These are phyloP conservation scores for Cheilosia soror DNA, from an alignment of 2,888 invertebrate species.

Conservation along the genomic window DNA sequence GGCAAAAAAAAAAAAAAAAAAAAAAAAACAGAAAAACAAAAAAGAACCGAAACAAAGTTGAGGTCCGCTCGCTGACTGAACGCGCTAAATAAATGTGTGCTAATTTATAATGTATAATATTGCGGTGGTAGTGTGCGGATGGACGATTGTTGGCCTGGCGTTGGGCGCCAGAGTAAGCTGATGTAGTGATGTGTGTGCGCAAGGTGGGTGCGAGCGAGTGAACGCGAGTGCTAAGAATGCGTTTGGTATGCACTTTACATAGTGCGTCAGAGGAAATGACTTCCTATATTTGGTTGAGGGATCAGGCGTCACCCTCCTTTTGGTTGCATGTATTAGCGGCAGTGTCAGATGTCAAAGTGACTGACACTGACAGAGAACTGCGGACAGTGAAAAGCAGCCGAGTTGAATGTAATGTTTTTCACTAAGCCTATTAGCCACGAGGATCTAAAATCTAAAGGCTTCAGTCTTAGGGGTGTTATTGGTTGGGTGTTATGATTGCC, in stretches of 20 bases:
- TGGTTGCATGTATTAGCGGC: conserved; percentile 16
- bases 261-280: conserved; percentile 42
- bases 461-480: too few relatives aligned
- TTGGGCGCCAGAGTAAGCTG: conserved; percentile 57
- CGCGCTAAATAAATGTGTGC: conserved; percentile 77
- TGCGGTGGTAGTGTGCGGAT: conserved; percentile 69
- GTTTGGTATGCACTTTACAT: conserved; percentile 53
- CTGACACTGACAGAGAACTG: neutral
- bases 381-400: too few relatives aligned
- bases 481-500: too few relatives aligned
- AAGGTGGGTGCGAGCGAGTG: conserved; percentile 29
- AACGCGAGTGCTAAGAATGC: conserved; percentile 17
- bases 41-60: conserved; percentile 34
- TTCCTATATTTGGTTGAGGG: neutral
- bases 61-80: conserved; percentile 37
- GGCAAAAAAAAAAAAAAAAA: conserved; percentile 57
- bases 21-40: conserved; percentile 47
- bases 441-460: too few relatives aligned
- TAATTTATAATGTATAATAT: conserved; percentile 81
- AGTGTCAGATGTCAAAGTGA: conserved; percentile 18
- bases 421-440: too few relatives aligned
- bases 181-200: conserved; percentile 17
- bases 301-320: neutral
- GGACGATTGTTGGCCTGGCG: conserved; percentile 41
- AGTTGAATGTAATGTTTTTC: too few relatives aligned